Conservation (phyloP, 2,888 invertebrate species). For the Entomobrya proxima region DNA sequence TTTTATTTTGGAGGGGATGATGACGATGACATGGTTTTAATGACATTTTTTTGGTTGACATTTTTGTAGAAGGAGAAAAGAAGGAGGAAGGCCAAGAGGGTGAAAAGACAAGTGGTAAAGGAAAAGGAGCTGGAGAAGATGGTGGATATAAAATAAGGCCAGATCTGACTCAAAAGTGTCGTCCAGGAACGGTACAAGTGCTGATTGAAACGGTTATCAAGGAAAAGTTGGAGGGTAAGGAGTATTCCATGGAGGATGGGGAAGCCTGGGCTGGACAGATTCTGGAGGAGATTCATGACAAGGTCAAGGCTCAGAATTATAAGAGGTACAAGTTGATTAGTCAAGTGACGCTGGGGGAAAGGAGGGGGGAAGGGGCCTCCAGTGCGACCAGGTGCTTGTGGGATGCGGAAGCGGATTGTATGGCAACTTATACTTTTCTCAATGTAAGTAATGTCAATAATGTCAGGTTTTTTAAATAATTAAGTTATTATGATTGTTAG, state of each 20-base stretch:
- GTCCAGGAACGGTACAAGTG: constrained; percentile 82
- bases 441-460: constrained; percentile 81
- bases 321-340: constrained; percentile 92
- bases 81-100: not conserved
- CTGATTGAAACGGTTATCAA: constrained; percentile 84
- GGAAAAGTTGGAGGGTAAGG: constrained; percentile 83
- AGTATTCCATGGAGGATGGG: constrained; percentile 82
- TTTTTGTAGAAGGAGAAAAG: constrained; percentile 3
- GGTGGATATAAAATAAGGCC: constrained; percentile 69
- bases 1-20: no score
- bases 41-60: no score
- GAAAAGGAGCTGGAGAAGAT: not conserved
- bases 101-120: not conserved
- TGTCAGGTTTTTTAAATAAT: constrained; percentile 41
- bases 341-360: constrained; percentile 90
- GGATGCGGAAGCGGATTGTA: constrained; percentile 95
- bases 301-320: constrained; percentile 80
- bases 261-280: constrained; percentile 83
- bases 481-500: not conserved
- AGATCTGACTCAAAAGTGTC: constrained; percentile 79
- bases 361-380: constrained; percentile 92
- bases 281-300: constrained; percentile 77
- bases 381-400: constrained; percentile 92
- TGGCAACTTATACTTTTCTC: constrained; percentile 87
- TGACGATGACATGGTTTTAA: no score